These are phyloP conservation scores for Cacoxenus indagator DNA, from an alignment of 2,888 invertebrate genomes.

Conservation along the genomic window DNA sequence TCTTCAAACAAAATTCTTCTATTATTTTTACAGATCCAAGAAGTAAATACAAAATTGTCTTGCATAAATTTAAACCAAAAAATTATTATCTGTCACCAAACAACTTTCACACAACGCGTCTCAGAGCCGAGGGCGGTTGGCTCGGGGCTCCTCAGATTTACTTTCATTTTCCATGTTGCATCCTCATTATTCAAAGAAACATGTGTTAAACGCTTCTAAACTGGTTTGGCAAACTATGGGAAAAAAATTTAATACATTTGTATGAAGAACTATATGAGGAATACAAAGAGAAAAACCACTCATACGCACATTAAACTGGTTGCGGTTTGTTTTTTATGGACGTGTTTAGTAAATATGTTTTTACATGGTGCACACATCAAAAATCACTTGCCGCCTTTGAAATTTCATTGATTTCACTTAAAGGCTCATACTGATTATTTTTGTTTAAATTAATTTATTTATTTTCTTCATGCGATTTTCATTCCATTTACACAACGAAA, in stretches of 20 bases:
- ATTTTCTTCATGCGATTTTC: background rate
- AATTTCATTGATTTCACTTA: background rate
- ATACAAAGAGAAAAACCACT: background rate
- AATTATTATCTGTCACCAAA: background rate
- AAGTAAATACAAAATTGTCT: background rate
- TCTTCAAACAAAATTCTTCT: background rate
- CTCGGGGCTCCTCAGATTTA: background rate
- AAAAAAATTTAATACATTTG: too few species aligned
- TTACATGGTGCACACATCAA: background rate
- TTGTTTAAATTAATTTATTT: background rate
- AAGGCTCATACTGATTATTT: background rate
- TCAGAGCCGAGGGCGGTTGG: background rate
- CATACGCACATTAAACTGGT: conserved; percentile 11
- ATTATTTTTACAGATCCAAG: background rate
- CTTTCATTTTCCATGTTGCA: background rate
- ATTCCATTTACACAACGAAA: background rate
- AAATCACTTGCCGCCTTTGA: background rate
- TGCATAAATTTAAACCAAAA: background rate
- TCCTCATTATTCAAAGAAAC: background rate
- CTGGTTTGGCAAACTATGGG: background rate
- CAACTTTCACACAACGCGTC: background rate
- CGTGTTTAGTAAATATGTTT: background rate
- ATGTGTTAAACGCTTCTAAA: background rate
- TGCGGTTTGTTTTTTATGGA: background rate
- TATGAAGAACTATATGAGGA: background rate